Evolutionary conservation across 2,888 invertebrate genomes (phyloP).

Genomic region (Carcina quercana): DNA sequence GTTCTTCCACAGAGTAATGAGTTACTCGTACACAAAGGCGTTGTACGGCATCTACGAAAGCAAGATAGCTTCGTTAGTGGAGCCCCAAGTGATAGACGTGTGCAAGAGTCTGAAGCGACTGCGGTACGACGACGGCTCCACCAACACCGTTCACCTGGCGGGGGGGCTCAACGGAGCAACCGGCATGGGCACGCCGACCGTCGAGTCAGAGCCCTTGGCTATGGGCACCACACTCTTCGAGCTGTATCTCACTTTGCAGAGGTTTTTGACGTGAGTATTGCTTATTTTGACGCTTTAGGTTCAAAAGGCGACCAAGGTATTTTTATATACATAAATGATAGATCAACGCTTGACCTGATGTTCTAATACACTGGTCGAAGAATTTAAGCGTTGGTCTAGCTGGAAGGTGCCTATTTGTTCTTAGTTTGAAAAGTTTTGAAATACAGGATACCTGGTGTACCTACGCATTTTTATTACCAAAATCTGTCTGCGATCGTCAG

Average conservation of each 20-base stretch:
- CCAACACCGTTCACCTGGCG: constrained; percentile 54
- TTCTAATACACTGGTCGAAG: too few species aligned
- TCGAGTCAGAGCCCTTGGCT: constrained; percentile 78
- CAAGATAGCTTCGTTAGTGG: constrained; percentile 80
- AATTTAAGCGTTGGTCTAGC: too few species aligned
- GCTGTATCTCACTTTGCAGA: constrained; percentile 91
- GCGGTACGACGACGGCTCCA: constrained; percentile 63
- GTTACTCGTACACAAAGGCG: constrained; percentile 82
- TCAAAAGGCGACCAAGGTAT: too few species aligned
- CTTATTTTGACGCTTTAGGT: too few species aligned
- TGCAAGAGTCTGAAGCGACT: constrained; percentile 82
- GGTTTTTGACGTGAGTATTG: constrained; percentile 82
- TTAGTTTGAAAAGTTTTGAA: too few species aligned
- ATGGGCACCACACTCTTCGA: constrained; percentile 94
- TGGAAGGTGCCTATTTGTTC: too few species aligned
- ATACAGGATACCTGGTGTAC: too few species aligned
- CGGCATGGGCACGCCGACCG: constrained; percentile 53
- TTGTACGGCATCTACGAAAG: constrained; percentile 83
- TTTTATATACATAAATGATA: too few species aligned
- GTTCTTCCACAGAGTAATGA: constrained; percentile 75
- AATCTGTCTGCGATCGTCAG: too few species aligned
- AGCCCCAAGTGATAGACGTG: constrained; percentile 81
- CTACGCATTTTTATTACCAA: too few species aligned
- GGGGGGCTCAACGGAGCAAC: constrained; percentile 71
- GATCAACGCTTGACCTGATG: too few species aligned